These are phyloP conservation scores for Diprion similis DNA, from an alignment of 1,140 invertebrate genomes.

Conservation along the genomic window DNA sequence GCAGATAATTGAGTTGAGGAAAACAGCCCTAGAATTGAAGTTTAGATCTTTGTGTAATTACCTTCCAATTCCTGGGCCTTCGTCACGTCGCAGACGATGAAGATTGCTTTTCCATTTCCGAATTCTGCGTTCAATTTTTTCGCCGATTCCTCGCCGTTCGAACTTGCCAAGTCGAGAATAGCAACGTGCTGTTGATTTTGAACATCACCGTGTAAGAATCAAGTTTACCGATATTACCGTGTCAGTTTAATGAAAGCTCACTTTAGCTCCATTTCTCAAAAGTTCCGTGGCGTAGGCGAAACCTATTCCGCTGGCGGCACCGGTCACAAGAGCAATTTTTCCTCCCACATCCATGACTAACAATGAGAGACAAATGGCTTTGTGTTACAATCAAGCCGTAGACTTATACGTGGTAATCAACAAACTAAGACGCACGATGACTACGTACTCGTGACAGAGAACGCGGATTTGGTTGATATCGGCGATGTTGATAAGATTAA, in stretches of 20 bases:
- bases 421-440: no score
- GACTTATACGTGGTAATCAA: no score
- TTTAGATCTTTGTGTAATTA: not conserved
- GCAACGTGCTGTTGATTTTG: constrained; percentile 21
- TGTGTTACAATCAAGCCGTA: no score
- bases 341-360: constrained; percentile 25
- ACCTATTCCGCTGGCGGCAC: constrained; percentile 53
- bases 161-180: constrained; percentile 28
- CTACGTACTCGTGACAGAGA: no score
- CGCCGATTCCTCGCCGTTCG: constrained; percentile 21
- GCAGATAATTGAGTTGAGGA: not conserved
- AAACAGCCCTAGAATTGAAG: not conserved
- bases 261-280: constrained; percentile 45
- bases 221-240: not conserved
- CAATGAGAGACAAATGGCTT: no score
- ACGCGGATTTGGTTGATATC: no score
- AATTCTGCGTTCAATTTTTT: constrained; percentile 31
- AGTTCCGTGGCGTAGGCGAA: constrained; percentile 42
- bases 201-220: not conserved
- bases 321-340: constrained; percentile 54
- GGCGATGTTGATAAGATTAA: no score
- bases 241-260: constrained; percentile 27
- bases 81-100: constrained; percentile 34
- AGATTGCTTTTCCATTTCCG: constrained; percentile 30
- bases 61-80: constrained; percentile 29